Evolutionary conservation across 2,797 vertebrate species (phyloP), one percentile per base, ranked within the genome.

Genomic region (Notamacropus eugenii): DNA sequence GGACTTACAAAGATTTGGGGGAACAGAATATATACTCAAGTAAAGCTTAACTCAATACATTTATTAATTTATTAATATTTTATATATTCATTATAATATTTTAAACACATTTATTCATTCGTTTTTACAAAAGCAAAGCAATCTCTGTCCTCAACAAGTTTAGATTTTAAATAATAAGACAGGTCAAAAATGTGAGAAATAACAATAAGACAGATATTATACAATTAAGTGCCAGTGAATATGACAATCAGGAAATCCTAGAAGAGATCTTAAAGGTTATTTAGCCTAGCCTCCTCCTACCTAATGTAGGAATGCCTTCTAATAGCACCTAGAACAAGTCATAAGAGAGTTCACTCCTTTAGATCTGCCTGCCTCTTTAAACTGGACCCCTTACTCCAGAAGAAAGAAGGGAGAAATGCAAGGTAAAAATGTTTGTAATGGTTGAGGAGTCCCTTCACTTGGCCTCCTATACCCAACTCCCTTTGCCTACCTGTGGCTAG

Each of bases 161-260:
- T 1, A 74, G n/a, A 22, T 74, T 74, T 16, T 40, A 74, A 22
- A 40, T 74, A 74, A 74, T 16, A 40, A 67, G 62, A n/a, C 14
- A n/a, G 62, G 14, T 67, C 62, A 5, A n/a, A 67, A 67, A 16
- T 67, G 14, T 67, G 62, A 74, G 16, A 74, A 40, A 74, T 40
- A 74, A 40, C 34, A 67, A 1, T 57, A 46, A 55, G 57, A 40
- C 40, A 5, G 34, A 4, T 90, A 50, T 12, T 56, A 92, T 54
- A 93, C 31, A 93, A 96, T 95, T 87, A 92, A 91, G 16, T 96
- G 8, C 1, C 54, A 54, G 13, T 1, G 56, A 90, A 24, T 82
- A 27, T 91, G 95, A 90, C 40, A 95, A 57, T 54, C 82, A 13
- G 27, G 57, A 91, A 29, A 93, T 82, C n/a, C 57, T 0, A 52